Conservation (phyloP, 2,888 invertebrate species). For the Trichogramma evanescens region DNA sequence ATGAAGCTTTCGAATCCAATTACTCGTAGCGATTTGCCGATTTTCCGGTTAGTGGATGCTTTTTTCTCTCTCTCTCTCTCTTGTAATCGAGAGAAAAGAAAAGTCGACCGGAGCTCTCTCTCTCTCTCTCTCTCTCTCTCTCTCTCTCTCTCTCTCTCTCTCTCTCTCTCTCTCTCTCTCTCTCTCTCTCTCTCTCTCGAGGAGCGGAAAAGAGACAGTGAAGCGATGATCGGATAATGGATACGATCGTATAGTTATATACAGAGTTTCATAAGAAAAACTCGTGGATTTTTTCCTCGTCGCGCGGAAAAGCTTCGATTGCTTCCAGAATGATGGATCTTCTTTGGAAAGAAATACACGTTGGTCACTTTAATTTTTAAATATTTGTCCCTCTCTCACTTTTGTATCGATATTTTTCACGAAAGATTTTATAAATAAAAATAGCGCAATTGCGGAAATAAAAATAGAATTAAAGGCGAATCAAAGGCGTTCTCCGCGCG, state of each 20-base stretch:
- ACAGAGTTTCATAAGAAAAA: no score
- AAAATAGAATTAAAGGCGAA: no score
- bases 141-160: neutral
- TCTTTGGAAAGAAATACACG: no score
- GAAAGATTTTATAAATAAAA: no score
- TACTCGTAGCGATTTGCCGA: conserved; percentile 9
- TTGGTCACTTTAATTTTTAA: no score
- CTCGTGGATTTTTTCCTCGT: no score
- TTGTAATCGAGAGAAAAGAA: neutral
- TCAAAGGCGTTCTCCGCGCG: no score
- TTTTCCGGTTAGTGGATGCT: conserved; percentile 1
- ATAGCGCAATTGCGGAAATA: no score
- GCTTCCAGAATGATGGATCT: no score
- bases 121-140: neutral
- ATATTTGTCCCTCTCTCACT: no score
- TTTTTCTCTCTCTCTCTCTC: neutral
- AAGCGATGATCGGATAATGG: neutral
- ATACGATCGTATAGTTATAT: neutral
- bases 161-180: neutral
- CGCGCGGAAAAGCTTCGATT: no score
- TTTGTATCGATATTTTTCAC: no score
- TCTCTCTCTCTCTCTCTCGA: neutral
- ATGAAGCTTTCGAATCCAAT: conserved; percentile 8
- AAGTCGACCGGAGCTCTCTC: neutral
- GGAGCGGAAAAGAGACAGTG: neutral